phyloP scores from a whole-genome alignment of 1,140 invertebrate species.

The Papilio helenus region DNA sequence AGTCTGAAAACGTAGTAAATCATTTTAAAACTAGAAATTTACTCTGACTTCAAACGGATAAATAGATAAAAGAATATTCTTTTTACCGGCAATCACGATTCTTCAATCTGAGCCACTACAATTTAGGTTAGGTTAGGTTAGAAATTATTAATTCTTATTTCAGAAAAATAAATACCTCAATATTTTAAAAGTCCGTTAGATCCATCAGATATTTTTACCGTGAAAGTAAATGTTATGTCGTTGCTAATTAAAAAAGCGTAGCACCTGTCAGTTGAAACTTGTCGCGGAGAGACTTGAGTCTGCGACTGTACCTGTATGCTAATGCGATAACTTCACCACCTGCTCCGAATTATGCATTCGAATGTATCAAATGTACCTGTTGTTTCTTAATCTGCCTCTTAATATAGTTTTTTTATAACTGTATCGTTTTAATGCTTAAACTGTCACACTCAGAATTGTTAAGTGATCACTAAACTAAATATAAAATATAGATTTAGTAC shows the following conservation, averaged over 20 bases:
- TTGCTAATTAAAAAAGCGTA: not conserved
- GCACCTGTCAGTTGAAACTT: not conserved
- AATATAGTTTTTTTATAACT: not conserved
- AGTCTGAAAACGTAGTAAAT: not conserved
- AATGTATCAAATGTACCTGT: conserved; percentile 3
- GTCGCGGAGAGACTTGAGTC: not conserved
- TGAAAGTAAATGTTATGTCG: not conserved
- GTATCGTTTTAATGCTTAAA: not conserved
- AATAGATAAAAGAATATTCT: not conserved
- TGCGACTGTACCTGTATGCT: conserved; percentile 20
- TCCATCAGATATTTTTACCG: not conserved
- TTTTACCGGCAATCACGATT: too few relatives aligned
- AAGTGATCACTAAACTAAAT: too few relatives aligned
- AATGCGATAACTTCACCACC: conserved; percentile 25
- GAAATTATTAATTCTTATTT: too few relatives aligned
- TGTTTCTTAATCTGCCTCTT: not conserved
- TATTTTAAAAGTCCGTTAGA: not conserved
- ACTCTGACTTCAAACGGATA: too few relatives aligned
- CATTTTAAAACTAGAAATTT: not conserved
- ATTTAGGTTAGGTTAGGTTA: too few relatives aligned
- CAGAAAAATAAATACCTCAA: not conserved
- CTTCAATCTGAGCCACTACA: too few relatives aligned
- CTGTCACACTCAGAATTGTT: not conserved
- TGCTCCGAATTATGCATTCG: conserved; percentile 17
- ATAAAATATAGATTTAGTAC: too few relatives aligned